Percentiles rank a stretch among this genome's conserved stretches.
Evolutionary conservation across 2,113 vertebrate species (phyloP).

Genomic region (Patagioenas fasciata): DNA sequence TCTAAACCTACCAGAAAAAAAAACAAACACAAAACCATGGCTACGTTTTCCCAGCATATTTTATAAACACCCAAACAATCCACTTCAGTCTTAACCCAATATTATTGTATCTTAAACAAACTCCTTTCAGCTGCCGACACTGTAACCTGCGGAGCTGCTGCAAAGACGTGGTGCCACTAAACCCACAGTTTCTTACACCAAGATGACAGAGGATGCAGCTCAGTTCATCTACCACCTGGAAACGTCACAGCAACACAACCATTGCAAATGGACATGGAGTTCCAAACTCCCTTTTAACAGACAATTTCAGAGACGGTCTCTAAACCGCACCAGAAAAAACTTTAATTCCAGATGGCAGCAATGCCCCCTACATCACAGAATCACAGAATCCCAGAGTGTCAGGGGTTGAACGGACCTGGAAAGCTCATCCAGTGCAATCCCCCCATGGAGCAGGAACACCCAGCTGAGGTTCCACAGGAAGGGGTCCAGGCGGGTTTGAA

Average conservation of each 20-base stretch:
- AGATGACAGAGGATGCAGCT: background rate
- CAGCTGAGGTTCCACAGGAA: too few relatives aligned
- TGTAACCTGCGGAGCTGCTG: rapidly evolving
- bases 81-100: rapidly evolving
- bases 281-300: rapidly evolving
- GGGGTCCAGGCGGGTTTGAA: too few relatives aligned
- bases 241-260: rapidly evolving
- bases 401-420: too few relatives aligned
- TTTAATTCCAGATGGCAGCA: rapidly evolving
- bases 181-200: rapidly evolving
- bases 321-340: rapidly evolving
- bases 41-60: rapidly evolving
- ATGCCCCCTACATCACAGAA: rapidly evolving
- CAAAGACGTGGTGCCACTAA: rapidly evolving
- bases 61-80: background rate
- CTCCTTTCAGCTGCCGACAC: background rate
- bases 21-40: rapidly evolving
- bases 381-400: too few relatives aligned
- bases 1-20: rapidly evolving
- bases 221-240: rapidly evolving
- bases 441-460: too few relatives aligned
- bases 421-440: too few relatives aligned
- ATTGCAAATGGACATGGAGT: rapidly evolving
- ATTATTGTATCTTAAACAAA: rapidly evolving
- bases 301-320: rapidly evolving